Base-by-base conservation (phyloP, 2,113 vertebrate genomes). In the Edolisoma coerulescens region DNA sequence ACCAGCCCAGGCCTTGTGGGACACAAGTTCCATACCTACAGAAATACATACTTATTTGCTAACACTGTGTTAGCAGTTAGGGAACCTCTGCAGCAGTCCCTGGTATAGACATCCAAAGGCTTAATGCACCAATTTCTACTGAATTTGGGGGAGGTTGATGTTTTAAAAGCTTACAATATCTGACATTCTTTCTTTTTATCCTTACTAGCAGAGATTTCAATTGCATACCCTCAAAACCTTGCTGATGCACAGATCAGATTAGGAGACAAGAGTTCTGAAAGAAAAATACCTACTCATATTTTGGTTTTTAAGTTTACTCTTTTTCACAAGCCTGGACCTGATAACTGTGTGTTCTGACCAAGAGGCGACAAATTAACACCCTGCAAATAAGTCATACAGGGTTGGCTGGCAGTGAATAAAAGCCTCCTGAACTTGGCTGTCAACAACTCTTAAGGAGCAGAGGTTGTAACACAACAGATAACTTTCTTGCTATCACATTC, bases 1-100 rank as follows among this genome's bases (percentile, higher is more conserved):
- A 52, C 7, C 42, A 64, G 21, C 7, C 42, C 54, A 39, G 9
- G 33, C 9, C 2, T 23, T 53, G 12, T 1, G 0, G 37, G 5
- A 60, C 28, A n/a, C 21, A 37, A 52, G 21, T n/a, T 69, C 14
- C 16, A 1, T 61, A 74, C 35, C 30, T 84, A 53, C 27, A 83
- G 71, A 74, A 86, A 73, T 6, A 59, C 23, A 27, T 13, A 30
- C 37, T 91, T 90, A 18, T 41, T 77, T 80, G n/a, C 11, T 52
- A 81, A 35, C 23, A n/a, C n/a, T n/a, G n/a, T n/a, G n/a, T n/a
- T n/a, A n/a, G n/a, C n/a, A n/a, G n/a, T n/a, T n/a, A n/a, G 21
- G 15, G 19, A 65, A 54, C n/a, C 18, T 57, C 56, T 60, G 57
- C 30, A 74, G 23, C 11, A 63, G 32, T 33, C 20, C 41, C n/a